These are phyloP conservation scores for Phalloptychus januarius DNA, from an alignment of 2,797 vertebrate genomes.

Conservation along the genomic window DNA sequence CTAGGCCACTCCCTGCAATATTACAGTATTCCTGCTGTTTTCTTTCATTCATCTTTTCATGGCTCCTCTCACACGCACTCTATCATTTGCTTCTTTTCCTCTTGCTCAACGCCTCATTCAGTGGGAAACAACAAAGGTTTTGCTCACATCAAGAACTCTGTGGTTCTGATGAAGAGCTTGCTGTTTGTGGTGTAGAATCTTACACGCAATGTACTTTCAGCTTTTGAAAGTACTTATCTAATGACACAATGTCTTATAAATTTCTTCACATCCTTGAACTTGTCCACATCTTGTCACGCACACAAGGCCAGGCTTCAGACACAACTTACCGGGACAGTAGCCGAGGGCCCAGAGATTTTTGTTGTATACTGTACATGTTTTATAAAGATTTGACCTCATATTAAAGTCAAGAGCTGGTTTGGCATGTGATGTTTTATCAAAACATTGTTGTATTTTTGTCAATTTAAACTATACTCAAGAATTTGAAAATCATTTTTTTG, in stretches of 20 bases:
- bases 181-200: not conserved
- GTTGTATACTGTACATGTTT: not conserved
- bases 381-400: too few relatives aligned
- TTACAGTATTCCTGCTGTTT: conserved; percentile 13
- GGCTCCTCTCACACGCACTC: not conserved
- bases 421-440: too few relatives aligned
- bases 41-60: conserved; percentile 23
- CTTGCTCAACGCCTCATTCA: not conserved
- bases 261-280: not conserved
- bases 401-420: too few relatives aligned
- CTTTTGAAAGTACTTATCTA: not conserved
- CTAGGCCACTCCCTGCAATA: conserved; percentile 37
- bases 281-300: not conserved
- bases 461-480: too few relatives aligned
- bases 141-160: not conserved
- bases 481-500: too few relatives aligned
- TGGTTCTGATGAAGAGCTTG: not conserved
- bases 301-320: not conserved
- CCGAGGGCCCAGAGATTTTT: too few relatives aligned
- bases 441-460: too few relatives aligned
- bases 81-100: conserved; percentile 1
- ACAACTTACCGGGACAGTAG: too few relatives aligned
- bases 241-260: not conserved
- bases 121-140: not conserved
- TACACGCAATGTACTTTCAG: not conserved